Base-by-base conservation (phyloP, 2,797 vertebrate species). In the Rhinophrynus dorsalis region DNA sequence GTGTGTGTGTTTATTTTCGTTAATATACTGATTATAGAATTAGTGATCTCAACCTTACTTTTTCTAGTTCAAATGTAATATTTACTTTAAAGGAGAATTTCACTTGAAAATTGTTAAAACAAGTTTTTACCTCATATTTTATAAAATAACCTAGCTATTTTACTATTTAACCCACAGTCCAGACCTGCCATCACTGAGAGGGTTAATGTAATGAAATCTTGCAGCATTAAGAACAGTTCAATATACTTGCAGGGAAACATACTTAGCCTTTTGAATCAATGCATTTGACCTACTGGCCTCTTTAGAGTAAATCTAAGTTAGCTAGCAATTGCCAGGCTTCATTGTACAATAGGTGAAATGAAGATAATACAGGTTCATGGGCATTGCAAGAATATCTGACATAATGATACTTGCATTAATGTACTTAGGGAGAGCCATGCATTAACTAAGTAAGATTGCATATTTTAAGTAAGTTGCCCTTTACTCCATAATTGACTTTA, bases 181-280 rank as follows among this genome's bases (percentile, higher is more conserved):
- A n/a, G n/a, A n/a, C n/a, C n/a, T n/a, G n/a, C n/a, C n/a, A n/a
- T n/a, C n/a, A n/a, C n/a, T n/a, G 13, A 37, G 50, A 13, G 52
- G 35, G 33, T 38, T 38, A 57, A 38, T 38, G 33, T 37, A 58
- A 40, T 42, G 35, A 10, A 58, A 27, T 40, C 55, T 15, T 58
- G 5, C 38, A 29, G n/a, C n/a, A 60, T 60, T 37, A 29, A 40
- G 15, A 44, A 27, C 37, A 29, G 24, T 44, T 60, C 57, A 60
- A 44, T 60, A 60, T 60, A 18, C 57, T 60, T 29, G 37, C 57
- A 60, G 24, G 38, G 37, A 60, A 60, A 60, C 20, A 60, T 44
- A 58, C 8, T 58, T 38, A 42, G 17, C 23, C 55, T 58, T 27
- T 29, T 33, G 20, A 44, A 60, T 60, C 57, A 60, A 60, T 60